Evolutionary conservation across 2,113 vertebrate genomes (phyloP).

Genomic region (Serinus canaria): DNA sequence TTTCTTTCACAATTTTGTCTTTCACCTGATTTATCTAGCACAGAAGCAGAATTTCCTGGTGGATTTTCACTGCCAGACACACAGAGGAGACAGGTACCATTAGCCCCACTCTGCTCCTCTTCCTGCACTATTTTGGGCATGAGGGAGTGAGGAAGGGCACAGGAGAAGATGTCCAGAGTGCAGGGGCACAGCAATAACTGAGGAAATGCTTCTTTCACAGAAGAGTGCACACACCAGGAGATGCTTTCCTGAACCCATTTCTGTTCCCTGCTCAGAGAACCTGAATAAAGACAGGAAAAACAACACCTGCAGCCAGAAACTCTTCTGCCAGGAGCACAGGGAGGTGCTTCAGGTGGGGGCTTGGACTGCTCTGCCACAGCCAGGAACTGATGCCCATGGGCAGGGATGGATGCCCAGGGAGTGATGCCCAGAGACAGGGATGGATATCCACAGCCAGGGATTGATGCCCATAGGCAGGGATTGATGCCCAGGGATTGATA

Average conservation of each 20-base stretch:
- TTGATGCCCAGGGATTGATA: rapidly evolving
- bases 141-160: not conserved
- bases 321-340: not conserved
- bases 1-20: not conserved
- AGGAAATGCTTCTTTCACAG: not conserved
- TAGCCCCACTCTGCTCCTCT: not conserved
- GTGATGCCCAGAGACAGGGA: rapidly evolving
- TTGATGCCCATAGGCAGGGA: rapidly evolving
- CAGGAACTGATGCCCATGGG: rapidly evolving
- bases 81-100: not conserved
- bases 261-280: not conserved
- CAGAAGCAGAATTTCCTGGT: not conserved
- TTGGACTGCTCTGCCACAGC: not conserved
- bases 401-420: not conserved
- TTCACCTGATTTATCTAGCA: not conserved
- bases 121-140: not conserved
- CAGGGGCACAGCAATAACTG: not conserved
- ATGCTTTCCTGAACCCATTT: not conserved
- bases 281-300: not conserved
- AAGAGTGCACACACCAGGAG: not conserved
- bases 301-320: not conserved
- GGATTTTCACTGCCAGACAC: not conserved
- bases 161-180: not conserved
- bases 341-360: not conserved
- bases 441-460: too few relatives aligned